A percentile compares a stretch with the other conserved stretches of the same genome.
Evolutionary conservation across 2,888 invertebrate species (phyloP).

Genomic region (Toxonevra muliebris): DNA sequence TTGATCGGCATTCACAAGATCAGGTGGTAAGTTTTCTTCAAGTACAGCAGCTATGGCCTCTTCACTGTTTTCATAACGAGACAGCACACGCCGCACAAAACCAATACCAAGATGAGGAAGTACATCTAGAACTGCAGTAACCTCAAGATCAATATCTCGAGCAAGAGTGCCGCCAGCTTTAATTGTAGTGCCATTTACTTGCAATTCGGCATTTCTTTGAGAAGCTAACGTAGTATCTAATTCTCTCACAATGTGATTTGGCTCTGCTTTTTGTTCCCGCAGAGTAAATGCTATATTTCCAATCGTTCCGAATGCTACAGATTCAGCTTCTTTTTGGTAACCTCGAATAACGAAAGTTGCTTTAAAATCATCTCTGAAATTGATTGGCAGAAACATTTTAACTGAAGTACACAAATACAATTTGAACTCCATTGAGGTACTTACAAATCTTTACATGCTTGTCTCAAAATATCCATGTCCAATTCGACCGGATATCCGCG

Average conservation of each 20-base stretch:
- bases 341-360: conserved; percentile 53
- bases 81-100: conserved; percentile 76
- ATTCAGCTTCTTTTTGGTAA: conserved; percentile 48
- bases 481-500: conserved; percentile 72
- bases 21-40: conserved; percentile 70
- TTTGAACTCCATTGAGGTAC: conserved; percentile 53
- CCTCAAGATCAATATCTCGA: conserved; percentile 63
- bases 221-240: conserved; percentile 1
- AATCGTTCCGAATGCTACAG: conserved; percentile 30
- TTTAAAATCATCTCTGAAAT: conserved; percentile 45
- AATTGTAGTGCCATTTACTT: background rate
- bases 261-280: background rate
- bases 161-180: background rate
- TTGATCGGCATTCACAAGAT: conserved; percentile 65
- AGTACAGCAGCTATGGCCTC: conserved; percentile 84
- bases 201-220: background rate
- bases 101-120: conserved; percentile 85
- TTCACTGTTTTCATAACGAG: conserved; percentile 78
- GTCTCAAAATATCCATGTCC: conserved; percentile 73
- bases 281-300: conserved; percentile 6
- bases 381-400: conserved; percentile 34
- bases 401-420: background rate
- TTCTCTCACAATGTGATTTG: no score
- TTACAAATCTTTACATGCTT: conserved; percentile 76
- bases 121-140: conserved; percentile 67